Evolutionary conservation across 2,888 invertebrate species (phyloP).

Genomic region (Cantharis rustica): DNA sequence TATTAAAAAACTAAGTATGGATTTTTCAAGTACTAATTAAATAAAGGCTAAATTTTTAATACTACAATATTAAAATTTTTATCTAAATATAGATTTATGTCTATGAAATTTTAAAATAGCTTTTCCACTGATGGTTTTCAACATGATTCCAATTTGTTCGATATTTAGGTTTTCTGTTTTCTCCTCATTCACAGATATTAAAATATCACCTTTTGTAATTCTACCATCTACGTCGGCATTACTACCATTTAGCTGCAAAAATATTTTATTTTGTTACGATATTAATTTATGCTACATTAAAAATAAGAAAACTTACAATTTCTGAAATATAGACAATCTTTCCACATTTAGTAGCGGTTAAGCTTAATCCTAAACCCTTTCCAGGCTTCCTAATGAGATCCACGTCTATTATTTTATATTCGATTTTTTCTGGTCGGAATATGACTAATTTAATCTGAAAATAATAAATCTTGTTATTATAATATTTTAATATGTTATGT

Average conservation of each 20-base stretch:
- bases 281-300: not conserved
- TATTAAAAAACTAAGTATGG: not conserved
- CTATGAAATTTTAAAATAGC: slow-evolving; percentile 83
- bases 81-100: slow-evolving; percentile 68
- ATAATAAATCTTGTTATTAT: slow-evolving; percentile 15
- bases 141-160: slow-evolving; percentile 84
- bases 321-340: slow-evolving; percentile 91
- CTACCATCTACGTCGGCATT: slow-evolving; percentile 86
- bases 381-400: slow-evolving; percentile 88
- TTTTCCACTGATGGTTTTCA: slow-evolving; percentile 86
- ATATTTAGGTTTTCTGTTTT: slow-evolving; percentile 76
- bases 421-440: slow-evolving; percentile 74
- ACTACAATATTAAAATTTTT: slow-evolving; percentile 1
- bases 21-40: slow-evolving; percentile 1
- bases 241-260: slow-evolving; percentile 79
- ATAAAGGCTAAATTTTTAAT: not conserved
- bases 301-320: slow-evolving; percentile 68
- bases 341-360: slow-evolving; percentile 76
- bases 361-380: slow-evolving; percentile 85
- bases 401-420: slow-evolving; percentile 74
- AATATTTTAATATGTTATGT: no score
- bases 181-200: slow-evolving; percentile 87
- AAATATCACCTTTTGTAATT: slow-evolving; percentile 89
- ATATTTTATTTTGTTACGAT: not conserved
- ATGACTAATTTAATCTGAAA: slow-evolving; percentile 82